Evolutionary conservation across 2,888 invertebrate genomes (phyloP).

Genomic region (Fragum fragum): DNA sequence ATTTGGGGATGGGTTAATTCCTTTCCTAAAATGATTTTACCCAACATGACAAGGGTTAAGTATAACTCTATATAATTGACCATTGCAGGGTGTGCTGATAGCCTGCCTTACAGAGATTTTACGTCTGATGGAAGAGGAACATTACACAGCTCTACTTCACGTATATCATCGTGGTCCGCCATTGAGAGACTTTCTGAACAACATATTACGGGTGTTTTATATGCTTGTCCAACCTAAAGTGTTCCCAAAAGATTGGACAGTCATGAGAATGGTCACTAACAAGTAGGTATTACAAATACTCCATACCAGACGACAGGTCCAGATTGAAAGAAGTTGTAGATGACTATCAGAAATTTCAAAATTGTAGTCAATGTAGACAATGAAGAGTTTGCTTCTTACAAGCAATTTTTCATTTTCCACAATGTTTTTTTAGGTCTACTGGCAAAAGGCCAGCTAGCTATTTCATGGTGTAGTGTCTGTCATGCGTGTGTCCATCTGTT

Average conservation of each 20-base stretch:
- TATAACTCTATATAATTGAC: neutral
- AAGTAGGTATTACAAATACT: constrained; percentile 77
- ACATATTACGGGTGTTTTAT: constrained; percentile 93
- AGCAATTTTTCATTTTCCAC: too few relatives aligned
- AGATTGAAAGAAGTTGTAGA: too few relatives aligned
- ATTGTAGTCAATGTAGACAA: too few relatives aligned
- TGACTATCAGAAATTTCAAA: too few relatives aligned
- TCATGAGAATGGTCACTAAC: constrained; percentile 95
- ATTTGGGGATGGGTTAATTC: neutral
- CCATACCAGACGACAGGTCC: too few relatives aligned
- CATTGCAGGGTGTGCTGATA: constrained; percentile 92
- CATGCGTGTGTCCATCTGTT: too few relatives aligned
- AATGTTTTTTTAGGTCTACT: too few relatives aligned
- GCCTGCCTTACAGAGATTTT: constrained; percentile 95
- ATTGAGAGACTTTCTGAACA: constrained; percentile 93
- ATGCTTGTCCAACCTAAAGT: constrained; percentile 93
- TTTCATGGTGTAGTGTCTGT: too few relatives aligned
- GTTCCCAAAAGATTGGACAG: constrained; percentile 96
- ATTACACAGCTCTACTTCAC: constrained; percentile 94
- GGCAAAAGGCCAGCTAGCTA: too few relatives aligned
- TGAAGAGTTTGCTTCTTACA: too few relatives aligned
- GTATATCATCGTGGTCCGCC: constrained; percentile 89
- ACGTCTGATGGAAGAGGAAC: constrained; percentile 94
- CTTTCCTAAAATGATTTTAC: too few relatives aligned
- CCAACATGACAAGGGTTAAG: too few relatives aligned